Conservation (phyloP, 2,113 vertebrate genomes). For the Mystacornis crossleyi region DNA sequence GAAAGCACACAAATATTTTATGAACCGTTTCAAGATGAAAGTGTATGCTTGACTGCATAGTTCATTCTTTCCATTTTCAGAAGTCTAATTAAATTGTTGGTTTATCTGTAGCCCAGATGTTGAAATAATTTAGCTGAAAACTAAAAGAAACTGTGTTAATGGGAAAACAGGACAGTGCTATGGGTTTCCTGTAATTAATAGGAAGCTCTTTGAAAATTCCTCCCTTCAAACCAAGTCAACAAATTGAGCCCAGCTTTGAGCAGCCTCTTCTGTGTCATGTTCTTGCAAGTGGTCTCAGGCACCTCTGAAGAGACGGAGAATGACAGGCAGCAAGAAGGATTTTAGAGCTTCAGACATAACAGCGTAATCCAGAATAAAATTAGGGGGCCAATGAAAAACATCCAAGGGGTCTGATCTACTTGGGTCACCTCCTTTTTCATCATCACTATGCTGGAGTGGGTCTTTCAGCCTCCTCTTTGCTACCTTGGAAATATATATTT, state of each 20-base stretch:
- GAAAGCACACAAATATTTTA: conserved; percentile 68
- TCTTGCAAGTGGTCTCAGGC: conserved; percentile 39
- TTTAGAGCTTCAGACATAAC: neutral
- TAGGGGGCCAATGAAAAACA: neutral
- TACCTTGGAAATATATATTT: neutral
- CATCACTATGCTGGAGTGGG: neutral
- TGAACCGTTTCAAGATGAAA: conserved; percentile 70
- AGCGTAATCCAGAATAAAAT: neutral
- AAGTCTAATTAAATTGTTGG: conserved; percentile 75
- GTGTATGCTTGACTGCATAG: conserved; percentile 23
- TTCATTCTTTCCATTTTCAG: conserved; percentile 58
- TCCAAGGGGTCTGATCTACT: neutral
- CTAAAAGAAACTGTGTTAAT: conserved; percentile 81
- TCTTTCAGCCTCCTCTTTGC: neutral
- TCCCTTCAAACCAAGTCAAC: conserved; percentile 75
- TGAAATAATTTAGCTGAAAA: conserved; percentile 80
- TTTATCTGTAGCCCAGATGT: conserved; percentile 83
- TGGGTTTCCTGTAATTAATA: conserved; percentile 85
- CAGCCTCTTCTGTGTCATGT: neutral
- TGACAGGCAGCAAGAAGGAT: conserved; percentile 54
- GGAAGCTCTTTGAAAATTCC: conserved; percentile 77
- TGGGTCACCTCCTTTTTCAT: neutral
- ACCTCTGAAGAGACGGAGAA: neutral
- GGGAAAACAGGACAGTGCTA: conserved; percentile 81
- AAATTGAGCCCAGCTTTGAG: conserved; percentile 79